Percentiles rank a stretch among this genome's conserved stretches.
These are phyloP conservation scores for Hippasteria phrygiana DNA, from an alignment of 53 echinoderm and acorn worm genomes.

Conservation along the genomic window DNA sequence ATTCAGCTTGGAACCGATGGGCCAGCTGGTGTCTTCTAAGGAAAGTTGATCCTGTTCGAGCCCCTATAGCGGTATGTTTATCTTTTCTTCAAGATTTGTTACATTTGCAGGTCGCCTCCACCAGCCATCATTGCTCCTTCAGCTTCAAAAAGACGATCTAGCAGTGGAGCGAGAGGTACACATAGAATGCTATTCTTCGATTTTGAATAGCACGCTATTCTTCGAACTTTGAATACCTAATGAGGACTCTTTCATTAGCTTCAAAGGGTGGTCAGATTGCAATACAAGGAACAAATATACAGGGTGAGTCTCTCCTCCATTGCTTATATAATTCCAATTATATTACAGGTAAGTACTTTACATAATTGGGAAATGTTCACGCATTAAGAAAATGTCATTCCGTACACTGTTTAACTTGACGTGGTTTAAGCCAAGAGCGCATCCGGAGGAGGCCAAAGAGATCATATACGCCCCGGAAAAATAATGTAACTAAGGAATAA, in stretches of 20 bases:
- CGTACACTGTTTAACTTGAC: no score
- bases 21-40: not conserved
- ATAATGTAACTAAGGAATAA: no score
- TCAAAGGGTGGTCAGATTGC: no score
- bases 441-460: no score
- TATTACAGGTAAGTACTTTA: no score
- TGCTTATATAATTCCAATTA: no score
- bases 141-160: not conserved
- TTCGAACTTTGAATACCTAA: not conserved
- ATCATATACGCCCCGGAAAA: no score
- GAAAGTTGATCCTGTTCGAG: not conserved
- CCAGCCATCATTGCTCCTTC: not conserved
- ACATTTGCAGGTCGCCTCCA: slow-evolving; percentile 4
- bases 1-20: slow-evolving; percentile 22
- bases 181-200: not conserved
- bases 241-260: slow-evolving; percentile 1
- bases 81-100: not conserved
- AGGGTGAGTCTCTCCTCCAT: no score
- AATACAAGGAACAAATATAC: no score
- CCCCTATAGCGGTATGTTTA: not conserved
- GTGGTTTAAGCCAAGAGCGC: no score
- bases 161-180: not conserved
- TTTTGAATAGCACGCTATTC: not conserved
- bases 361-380: no score
- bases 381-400: no score